These are phyloP conservation scores for Halictus quadricinctus DNA, from an alignment of 2,888 invertebrate species.

Conservation along the genomic window DNA sequence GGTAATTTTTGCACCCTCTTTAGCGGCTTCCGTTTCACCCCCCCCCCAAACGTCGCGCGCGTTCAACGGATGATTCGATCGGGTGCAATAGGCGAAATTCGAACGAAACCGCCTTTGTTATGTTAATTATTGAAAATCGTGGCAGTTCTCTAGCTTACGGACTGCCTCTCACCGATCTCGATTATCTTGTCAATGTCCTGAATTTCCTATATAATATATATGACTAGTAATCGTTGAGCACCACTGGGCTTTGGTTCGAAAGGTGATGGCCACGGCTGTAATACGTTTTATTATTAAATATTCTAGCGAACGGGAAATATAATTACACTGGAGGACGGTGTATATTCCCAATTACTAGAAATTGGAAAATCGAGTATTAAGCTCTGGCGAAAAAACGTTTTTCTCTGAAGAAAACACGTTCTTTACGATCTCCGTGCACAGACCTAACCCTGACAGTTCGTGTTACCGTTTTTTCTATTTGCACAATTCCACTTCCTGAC, in stretches of 20 bases:
- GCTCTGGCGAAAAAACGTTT: too few relatives aligned
- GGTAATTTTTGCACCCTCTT: background rate
- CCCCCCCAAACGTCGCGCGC: too few relatives aligned
- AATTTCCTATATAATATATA: background rate
- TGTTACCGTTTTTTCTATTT: background rate
- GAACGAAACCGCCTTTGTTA: constrained; percentile 24
- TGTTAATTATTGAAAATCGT: constrained; percentile 15
- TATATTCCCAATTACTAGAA: background rate
- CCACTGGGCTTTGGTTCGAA: background rate
- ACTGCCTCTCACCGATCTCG: background rate
- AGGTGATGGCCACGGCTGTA: background rate
- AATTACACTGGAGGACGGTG: background rate
- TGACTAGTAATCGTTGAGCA: background rate
- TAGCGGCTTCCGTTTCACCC: constrained; percentile 16
- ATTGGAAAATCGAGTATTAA: background rate
- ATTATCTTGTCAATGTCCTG: background rate
- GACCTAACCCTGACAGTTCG: background rate
- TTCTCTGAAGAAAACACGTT: too few relatives aligned
- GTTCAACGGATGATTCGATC: background rate
- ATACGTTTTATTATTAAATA: background rate
- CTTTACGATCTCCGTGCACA: background rate
- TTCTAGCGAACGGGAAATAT: background rate
- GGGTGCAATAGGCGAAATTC: constrained; percentile 52
- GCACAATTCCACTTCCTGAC: background rate
- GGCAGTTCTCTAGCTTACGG: background rate